phyloP scores from a whole-genome alignment of 2,113 vertebrate genomes.

The Alethe castanea region DNA sequence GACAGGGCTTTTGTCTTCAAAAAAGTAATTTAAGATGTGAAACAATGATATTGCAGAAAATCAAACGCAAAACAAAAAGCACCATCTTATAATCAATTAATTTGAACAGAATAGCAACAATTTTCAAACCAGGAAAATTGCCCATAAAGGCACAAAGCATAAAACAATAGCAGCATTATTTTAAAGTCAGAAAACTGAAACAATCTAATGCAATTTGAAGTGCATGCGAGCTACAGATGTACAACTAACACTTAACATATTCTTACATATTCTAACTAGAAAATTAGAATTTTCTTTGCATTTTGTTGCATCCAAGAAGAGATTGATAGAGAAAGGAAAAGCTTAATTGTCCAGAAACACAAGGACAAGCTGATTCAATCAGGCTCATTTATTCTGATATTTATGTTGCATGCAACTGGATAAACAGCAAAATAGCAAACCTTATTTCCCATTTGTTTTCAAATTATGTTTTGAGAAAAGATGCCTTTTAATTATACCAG shows the following conservation, averaged over 20 bases:
- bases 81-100: background rate
- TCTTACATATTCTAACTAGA: background rate
- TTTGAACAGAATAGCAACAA: background rate
- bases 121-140: background rate
- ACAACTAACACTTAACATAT: background rate
- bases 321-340: background rate
- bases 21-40: background rate
- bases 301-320: background rate
- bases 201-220: background rate
- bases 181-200: background rate
- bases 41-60: background rate
- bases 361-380: background rate
- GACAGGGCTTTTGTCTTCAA: background rate
- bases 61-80: background rate
- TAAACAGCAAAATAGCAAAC: background rate
- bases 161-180: background rate
- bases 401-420: background rate
- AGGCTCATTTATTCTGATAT: background rate
- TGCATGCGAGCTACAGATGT: background rate
- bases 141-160: background rate
- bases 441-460: background rate
- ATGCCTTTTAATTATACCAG: background rate
- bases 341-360: background rate
- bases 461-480: background rate
- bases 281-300: background rate